Conservation (phyloP, 2,797 vertebrate genomes). For the Eleutherodactylus coqui region DNA sequence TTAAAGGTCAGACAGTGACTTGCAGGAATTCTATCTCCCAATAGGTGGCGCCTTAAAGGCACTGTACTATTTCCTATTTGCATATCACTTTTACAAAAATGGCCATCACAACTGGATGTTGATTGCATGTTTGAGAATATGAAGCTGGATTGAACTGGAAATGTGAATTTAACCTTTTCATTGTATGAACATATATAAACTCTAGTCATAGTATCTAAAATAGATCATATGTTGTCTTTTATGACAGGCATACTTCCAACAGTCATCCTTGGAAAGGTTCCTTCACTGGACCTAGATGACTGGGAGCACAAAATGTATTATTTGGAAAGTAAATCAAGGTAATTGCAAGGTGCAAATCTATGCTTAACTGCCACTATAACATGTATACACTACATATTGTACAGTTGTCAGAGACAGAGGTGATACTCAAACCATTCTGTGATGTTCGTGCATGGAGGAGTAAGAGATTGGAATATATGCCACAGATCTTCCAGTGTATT, state of each 20-base stretch:
- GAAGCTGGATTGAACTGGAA: background rate
- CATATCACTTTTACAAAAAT: background rate
- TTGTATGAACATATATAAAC: background rate
- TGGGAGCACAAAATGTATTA: slow-evolving; percentile 88
- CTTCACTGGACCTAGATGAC: slow-evolving; percentile 87
- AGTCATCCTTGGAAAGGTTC: slow-evolving; percentile 81
- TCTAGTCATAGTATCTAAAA: background rate
- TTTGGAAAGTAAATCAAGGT: slow-evolving; percentile 87
- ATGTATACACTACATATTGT: background rate
- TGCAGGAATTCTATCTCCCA: too few species aligned
- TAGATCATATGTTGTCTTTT: background rate
- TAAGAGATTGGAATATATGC: background rate
- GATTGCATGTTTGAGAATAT: background rate
- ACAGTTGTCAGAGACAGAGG: background rate
- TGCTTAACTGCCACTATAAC: background rate
- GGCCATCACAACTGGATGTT: background rate
- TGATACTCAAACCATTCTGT: background rate
- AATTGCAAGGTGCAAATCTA: slow-evolving; percentile 61
- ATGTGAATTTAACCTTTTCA: background rate
- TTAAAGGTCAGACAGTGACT: too few species aligned
- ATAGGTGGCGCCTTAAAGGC: too few species aligned
- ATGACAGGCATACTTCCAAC: slow-evolving; percentile 79
- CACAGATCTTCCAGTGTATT: background rate
- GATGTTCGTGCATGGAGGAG: background rate
- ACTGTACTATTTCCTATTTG: too few species aligned